Conservation (phyloP, 2,797 vertebrate species). For the Onychomys torridus region DNA sequence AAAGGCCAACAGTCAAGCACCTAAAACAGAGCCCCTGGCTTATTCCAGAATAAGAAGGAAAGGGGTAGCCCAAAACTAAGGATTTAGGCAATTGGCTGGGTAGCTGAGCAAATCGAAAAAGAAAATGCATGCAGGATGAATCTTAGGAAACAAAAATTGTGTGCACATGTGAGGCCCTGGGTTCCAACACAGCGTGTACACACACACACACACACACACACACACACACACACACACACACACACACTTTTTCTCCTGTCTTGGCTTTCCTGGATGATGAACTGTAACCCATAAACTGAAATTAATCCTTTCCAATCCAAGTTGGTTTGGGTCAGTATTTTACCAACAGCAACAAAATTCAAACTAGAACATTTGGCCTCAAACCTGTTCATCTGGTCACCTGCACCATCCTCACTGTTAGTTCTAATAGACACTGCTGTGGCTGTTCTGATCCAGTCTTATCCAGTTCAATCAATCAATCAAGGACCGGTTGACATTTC, state of each 20-base stretch:
- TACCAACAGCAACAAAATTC: background rate
- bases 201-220: no score
- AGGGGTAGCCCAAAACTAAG: background rate
- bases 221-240: background rate
- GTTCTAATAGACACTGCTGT: background rate
- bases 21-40: background rate
- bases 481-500: fast-evolving
- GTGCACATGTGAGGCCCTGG: background rate
- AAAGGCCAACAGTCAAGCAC: background rate
- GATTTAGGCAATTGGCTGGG: background rate
- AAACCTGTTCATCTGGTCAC: no score
- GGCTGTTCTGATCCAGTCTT: background rate
- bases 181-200: background rate
- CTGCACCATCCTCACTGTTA: fast-evolving
- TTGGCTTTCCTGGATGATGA: background rate
- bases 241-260: background rate
- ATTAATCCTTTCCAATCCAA: background rate
- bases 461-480: no score
- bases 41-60: background rate
- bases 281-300: background rate
- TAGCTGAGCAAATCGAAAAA: background rate
- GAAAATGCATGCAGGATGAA: background rate
- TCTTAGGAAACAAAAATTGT: background rate
- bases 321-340: background rate
- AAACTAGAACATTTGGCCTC: background rate